A percentile compares a stretch with the other conserved stretches of the same genome.
phyloP scores from a whole-genome alignment of 2,797 vertebrate species.

The Sebastes itinus region DNA sequence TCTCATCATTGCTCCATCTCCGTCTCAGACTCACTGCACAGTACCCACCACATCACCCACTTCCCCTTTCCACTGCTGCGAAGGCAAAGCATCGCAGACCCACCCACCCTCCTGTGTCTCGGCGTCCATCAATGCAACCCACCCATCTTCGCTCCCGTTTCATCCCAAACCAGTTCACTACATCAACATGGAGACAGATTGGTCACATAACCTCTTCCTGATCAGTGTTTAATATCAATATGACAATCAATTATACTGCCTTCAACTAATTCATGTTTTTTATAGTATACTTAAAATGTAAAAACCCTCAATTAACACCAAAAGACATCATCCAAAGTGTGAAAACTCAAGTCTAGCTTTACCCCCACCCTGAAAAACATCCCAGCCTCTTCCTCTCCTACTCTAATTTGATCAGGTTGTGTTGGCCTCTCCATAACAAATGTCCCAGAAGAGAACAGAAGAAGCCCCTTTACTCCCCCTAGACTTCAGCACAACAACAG shows the following conservation, averaged over 20 bases:
- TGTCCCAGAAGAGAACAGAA: slow-evolving; percentile 79
- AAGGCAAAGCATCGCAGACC: slow-evolving; percentile 66
- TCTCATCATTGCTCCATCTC: slow-evolving; percentile 74
- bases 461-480: slow-evolving; percentile 79
- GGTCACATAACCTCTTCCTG: slow-evolving; percentile 43
- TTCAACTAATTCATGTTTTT: neutral
- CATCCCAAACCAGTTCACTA: slow-evolving; percentile 29
- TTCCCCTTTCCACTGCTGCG: slow-evolving; percentile 81
- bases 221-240: slow-evolving; percentile 17
- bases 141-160: slow-evolving; percentile 53
- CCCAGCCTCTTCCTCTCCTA: slow-evolving; percentile 48
- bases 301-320: neutral
- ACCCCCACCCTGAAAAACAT: slow-evolving; percentile 52
- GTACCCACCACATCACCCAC: slow-evolving; percentile 78
- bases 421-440: slow-evolving; percentile 76
- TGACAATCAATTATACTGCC: neutral
- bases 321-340: slow-evolving; percentile 14
- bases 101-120: slow-evolving; percentile 52
- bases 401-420: slow-evolving; percentile 82
- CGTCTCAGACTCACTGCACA: slow-evolving; percentile 73
- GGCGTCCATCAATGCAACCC: slow-evolving; percentile 50
- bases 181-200: slow-evolving; percentile 40
- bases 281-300: neutral
- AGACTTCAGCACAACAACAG: slow-evolving; percentile 79
- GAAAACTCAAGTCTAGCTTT: slow-evolving; percentile 38